Conservation (phyloP, 2,888 invertebrate species). For the Drosophila niveifrons region DNA sequence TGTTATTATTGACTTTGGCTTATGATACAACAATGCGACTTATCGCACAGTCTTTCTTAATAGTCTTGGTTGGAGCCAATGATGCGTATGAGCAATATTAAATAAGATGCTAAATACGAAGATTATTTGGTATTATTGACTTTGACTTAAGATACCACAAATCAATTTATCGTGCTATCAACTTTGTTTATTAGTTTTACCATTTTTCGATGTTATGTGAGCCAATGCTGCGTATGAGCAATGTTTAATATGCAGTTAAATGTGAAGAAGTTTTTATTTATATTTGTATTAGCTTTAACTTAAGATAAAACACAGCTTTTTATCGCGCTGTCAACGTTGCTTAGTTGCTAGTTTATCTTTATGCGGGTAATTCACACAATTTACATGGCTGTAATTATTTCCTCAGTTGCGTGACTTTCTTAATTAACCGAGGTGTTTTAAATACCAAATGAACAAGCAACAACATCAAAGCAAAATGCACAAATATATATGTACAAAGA, state of each 20-base stretch:
- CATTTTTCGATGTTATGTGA: too few species aligned
- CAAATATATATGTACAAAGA: slow-evolving; percentile 12
- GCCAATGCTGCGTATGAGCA: not conserved
- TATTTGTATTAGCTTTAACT: not conserved
- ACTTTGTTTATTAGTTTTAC: too few species aligned
- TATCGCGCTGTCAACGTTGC: not conserved
- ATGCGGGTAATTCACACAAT: not conserved
- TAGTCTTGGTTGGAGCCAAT: too few species aligned
- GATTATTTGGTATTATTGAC: too few species aligned
- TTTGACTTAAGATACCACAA: too few species aligned
- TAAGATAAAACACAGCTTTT: not conserved
- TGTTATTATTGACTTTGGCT: too few species aligned
- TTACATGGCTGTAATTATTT: not conserved
- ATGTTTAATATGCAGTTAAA: not conserved
- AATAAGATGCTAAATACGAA: too few species aligned
- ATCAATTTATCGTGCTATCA: too few species aligned
- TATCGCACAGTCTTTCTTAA: too few species aligned
- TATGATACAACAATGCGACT: too few species aligned
- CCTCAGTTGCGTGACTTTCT: not conserved
- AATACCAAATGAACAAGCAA: slow-evolving; percentile 21
- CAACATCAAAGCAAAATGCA: slow-evolving; percentile 48
- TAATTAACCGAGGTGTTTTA: slow-evolving; percentile 12
- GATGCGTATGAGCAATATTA: too few species aligned
- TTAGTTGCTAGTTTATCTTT: not conserved
- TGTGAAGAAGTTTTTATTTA: too few species aligned